phyloP scores from a whole-genome alignment of 1,140 invertebrate genomes.

The Leptopilina boulardi region DNA sequence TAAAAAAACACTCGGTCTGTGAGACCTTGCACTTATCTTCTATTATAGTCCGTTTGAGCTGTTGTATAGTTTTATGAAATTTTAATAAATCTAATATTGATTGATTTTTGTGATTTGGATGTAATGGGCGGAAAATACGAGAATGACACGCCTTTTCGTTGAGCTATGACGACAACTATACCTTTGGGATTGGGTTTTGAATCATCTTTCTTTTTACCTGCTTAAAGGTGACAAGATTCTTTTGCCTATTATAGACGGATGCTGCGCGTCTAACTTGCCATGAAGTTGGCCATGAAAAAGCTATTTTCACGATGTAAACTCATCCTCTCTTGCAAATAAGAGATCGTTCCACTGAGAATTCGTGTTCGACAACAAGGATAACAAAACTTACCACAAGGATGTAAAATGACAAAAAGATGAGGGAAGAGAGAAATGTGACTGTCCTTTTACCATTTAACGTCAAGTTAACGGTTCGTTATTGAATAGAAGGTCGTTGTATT shows the following conservation, averaged over 20 bases:
- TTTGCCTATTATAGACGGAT: constrained; percentile 40
- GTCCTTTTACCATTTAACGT: constrained; percentile 65
- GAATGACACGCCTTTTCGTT: constrained; percentile 48
- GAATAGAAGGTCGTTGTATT: constrained; percentile 63
- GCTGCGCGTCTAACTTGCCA: constrained; percentile 60
- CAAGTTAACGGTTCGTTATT: constrained; percentile 73
- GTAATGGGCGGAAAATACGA: constrained; percentile 51
- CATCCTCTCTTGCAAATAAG: constrained; percentile 57
- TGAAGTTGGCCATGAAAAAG: constrained; percentile 70
- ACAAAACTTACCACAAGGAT: constrained; percentile 41
- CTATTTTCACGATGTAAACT: constrained; percentile 65
- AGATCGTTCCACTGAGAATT: constrained; percentile 52
- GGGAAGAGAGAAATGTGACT: constrained; percentile 37
- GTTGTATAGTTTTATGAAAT: no score
- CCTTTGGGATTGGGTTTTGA: no score
- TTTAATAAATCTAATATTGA: constrained; percentile 36
- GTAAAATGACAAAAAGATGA: neutral
- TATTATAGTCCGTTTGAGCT: no score
- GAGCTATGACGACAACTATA: neutral
- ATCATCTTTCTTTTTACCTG: constrained; percentile 37
- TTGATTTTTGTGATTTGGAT: neutral
- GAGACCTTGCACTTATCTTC: no score
- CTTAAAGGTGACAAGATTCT: constrained; percentile 49
- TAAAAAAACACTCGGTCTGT: no score
- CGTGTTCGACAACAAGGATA: constrained; percentile 47